phyloP scores from a whole-genome alignment of 2,113 vertebrate genomes.

The Ceyx cyanopectus region DNA sequence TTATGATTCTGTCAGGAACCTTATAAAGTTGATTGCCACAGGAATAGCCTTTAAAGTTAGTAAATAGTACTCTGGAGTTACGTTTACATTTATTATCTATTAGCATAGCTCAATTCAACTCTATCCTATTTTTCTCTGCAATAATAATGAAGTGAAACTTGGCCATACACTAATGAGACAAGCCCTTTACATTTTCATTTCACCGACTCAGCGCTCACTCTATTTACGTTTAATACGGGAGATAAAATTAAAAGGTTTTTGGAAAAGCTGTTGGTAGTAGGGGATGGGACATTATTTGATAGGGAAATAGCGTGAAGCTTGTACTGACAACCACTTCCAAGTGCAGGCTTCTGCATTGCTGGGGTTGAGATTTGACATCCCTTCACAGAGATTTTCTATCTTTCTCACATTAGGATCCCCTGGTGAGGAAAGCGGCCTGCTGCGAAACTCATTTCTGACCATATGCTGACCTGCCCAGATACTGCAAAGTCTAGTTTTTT shows the following conservation, averaged over 20 bases:
- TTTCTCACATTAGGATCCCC: conserved; percentile 20
- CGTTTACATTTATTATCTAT: conserved; percentile 69
- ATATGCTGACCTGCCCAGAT: conserved; percentile 40
- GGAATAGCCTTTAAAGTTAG: conserved; percentile 70
- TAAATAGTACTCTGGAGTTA: conserved; percentile 76
- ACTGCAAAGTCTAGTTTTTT: neutral
- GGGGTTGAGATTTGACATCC: neutral
- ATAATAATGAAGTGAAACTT: conserved; percentile 38
- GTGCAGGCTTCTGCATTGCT: neutral
- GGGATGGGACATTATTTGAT: neutral
- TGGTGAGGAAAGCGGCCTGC: conserved; percentile 34
- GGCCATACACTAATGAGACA: conserved; percentile 26
- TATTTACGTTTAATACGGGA: neutral
- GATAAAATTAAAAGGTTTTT: conserved; percentile 45
- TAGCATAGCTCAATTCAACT: conserved; percentile 56
- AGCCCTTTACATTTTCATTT: conserved; percentile 41
- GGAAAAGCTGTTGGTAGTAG: conserved; percentile 31
- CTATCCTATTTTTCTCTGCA: conserved; percentile 21
- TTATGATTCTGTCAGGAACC: conserved; percentile 82
- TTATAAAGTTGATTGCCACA: conserved; percentile 80
- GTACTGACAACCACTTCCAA: conserved; percentile 35
- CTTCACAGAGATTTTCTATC: conserved; percentile 43
- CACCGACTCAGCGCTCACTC: conserved; percentile 8
- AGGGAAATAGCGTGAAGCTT: neutral
- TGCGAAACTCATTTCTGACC: conserved; percentile 63